Conservation (phyloP, 1,140 invertebrate genomes). For the Bombus waltoni region DNA sequence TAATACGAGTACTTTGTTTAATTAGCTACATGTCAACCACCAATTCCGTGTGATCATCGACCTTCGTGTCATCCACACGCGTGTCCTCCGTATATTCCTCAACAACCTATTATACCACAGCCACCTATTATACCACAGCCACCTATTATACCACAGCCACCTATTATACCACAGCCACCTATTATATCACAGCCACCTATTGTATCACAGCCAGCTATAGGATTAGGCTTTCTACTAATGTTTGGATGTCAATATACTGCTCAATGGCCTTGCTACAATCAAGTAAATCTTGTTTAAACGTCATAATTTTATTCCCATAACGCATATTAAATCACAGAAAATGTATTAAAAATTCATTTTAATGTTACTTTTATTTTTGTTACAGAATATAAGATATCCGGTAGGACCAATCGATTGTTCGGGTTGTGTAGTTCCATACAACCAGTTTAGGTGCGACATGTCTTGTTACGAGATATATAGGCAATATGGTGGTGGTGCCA, state of each 20-base stretch:
- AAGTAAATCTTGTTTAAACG: conserved; percentile 17
- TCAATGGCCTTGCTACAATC: conserved; percentile 64
- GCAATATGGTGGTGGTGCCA: too few species aligned
- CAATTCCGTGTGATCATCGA: background rate
- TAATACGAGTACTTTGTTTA: background rate
- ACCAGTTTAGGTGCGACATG: conserved; percentile 59
- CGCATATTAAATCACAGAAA: too few species aligned
- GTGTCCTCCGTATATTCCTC: background rate
- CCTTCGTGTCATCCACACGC: background rate
- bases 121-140: too few species aligned
- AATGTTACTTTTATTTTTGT: background rate
- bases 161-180: background rate
- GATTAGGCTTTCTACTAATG: background rate
- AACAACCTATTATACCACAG: background rate
- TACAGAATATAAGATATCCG: background rate
- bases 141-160: background rate
- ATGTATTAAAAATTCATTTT: background rate
- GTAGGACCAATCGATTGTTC: conserved; percentile 66
- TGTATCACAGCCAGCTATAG: background rate
- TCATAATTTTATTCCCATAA: background rate
- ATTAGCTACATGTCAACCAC: background rate
- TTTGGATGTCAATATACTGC: background rate
- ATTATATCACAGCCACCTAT: background rate
- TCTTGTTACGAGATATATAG: conserved; percentile 34
- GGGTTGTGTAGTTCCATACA: conserved; percentile 64